Conservation (phyloP, 2,113 vertebrate genomes). For the Pituophis catenifer region DNA sequence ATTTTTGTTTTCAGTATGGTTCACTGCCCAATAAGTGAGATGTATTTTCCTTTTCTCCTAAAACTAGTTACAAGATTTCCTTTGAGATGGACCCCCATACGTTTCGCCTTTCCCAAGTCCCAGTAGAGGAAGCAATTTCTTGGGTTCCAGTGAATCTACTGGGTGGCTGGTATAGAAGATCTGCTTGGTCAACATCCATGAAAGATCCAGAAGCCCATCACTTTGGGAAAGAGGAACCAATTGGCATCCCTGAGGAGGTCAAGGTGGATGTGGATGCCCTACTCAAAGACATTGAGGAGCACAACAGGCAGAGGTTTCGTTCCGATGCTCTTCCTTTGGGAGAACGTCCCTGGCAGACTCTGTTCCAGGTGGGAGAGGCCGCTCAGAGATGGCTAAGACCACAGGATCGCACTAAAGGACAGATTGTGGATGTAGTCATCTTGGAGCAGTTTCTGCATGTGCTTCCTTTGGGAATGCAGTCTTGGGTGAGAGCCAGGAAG, state of each 20-base stretch:
- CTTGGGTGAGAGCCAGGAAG: conserved; percentile 14
- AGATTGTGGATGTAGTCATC: conserved; percentile 6
- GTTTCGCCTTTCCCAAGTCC: neutral
- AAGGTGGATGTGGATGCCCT: neutral
- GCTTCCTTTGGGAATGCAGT: neutral
- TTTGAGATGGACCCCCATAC: neutral
- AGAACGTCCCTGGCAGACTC: conserved; percentile 11
- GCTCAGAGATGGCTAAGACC: neutral
- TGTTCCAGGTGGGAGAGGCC: neutral
- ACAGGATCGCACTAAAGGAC: neutral
- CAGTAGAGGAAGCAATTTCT: neutral
- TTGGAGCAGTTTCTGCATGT: conserved; percentile 19
- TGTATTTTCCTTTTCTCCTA: neutral
- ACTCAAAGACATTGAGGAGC: neutral
- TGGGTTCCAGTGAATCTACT: neutral
- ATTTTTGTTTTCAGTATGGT: neutral
- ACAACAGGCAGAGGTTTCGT: neutral
- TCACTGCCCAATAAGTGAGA: neutral
- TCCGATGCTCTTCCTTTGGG: neutral
- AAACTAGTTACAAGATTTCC: neutral
- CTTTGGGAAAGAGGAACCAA: neutral
- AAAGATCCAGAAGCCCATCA: neutral
- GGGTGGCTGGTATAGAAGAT: neutral
- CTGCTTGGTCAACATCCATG: neutral
- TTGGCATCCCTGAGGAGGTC: neutral